Base-by-base conservation (phyloP, 2,113 vertebrate genomes). In the Ariopsis seemanni region DNA sequence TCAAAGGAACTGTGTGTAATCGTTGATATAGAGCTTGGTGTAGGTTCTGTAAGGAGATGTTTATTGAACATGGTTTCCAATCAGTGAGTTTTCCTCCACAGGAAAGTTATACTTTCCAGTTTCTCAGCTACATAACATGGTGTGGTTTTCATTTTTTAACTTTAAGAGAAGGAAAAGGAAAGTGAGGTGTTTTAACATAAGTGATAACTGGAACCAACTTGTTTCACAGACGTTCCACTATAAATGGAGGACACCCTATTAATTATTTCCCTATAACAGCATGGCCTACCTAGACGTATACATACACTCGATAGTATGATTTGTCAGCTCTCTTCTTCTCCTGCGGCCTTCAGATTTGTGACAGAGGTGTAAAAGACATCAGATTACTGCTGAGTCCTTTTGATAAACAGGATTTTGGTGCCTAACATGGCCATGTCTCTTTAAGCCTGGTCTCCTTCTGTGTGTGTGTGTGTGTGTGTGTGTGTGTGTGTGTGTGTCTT, bases 401-500 rank as follows among this genome's bases (percentile, higher is more conserved):
- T 77, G 74, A 52, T 18, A 48, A 72, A 25, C 20, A 65, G 60
- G 75, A 58, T 77, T 85, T 4, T 12, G 42, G 34, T 42, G 25
- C n/a, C 71, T 53, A 63, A 74, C 86, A 67, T 81, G 86, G 80
- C 78, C 8, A 57, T 81, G 79, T 72, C 55, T n/a, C 55, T 84
- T 30, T 57, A 78, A 80, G 69, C 82, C 58, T 50, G 30, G 48
- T 7, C 53, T n/a, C 62, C 69, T 50, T 79, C 15, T 87, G 52
- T 85, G 34, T 62, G 50, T 84, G 57, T 78, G 83, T 81, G 83
- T 63, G 48, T 84, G 82, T 85, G 87, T 85, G 42, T 84, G 80
- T 95, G 93, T 91, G 86, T 81, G 86, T 83, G 86, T 86, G 55
- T 88, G 42, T 84, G 80, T 95, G 93, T 91, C 90, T 27, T 71